These are phyloP conservation scores for Nomada hirtipes DNA, from an alignment of 2,888 invertebrate species.

Conservation along the genomic window DNA sequence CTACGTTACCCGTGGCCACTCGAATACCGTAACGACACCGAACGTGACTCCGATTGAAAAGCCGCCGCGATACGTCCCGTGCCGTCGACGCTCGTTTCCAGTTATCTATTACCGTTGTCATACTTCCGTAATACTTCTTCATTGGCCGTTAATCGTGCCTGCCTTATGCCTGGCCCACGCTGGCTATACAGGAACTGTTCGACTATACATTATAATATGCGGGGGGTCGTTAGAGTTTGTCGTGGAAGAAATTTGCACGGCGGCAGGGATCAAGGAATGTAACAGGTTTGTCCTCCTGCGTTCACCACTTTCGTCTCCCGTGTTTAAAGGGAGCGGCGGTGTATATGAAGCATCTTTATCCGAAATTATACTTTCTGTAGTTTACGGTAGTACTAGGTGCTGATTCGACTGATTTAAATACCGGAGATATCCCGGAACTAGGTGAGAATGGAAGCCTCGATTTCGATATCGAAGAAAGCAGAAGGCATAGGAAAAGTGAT, in stretches of 20 bases:
- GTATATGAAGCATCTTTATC: neutral
- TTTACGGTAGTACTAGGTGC: too few relatives aligned
- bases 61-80: slow-evolving; percentile 50
- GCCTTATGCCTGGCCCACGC: slow-evolving; percentile 47
- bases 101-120: slow-evolving; percentile 82
- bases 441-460: neutral
- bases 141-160: slow-evolving; percentile 66
- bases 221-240: too few relatives aligned
- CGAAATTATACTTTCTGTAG: too few relatives aligned
- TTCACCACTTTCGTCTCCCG: slow-evolving; percentile 44
- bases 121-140: slow-evolving; percentile 80
- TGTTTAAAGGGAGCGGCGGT: slow-evolving; percentile 13
- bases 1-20: slow-evolving; percentile 52
- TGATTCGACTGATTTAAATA: too few relatives aligned
- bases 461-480: slow-evolving; percentile 8
- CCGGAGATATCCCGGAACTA: too few relatives aligned
- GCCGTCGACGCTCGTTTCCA: slow-evolving; percentile 72
- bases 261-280: slow-evolving; percentile 44
- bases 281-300: slow-evolving; percentile 16
- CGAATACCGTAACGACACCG: slow-evolving; percentile 69
- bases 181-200: neutral
- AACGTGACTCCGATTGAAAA: slow-evolving; percentile 69
- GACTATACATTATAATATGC: too few relatives aligned
- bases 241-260: neutral
- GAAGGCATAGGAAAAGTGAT: slow-evolving; percentile 15